Evolutionary conservation across 2,888 invertebrate genomes (phyloP).

Genomic region (Meghimatium bilineatum): DNA sequence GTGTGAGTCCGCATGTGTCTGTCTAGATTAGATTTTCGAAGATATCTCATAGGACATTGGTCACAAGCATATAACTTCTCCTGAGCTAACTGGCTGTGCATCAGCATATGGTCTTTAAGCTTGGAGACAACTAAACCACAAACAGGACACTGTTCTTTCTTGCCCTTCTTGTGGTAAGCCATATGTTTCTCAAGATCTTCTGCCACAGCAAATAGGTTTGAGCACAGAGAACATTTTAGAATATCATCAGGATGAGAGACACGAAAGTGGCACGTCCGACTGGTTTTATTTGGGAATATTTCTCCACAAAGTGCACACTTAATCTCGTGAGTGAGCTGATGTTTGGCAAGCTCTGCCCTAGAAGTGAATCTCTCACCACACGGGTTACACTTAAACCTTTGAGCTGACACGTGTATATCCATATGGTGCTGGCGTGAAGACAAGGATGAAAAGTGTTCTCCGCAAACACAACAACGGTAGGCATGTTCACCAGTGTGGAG

Average conservation of each 20-base stretch:
- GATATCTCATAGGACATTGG: slow-evolving; percentile 46
- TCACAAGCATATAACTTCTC: slow-evolving; percentile 45
- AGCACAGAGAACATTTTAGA: slow-evolving; percentile 42
- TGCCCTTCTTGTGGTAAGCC: slow-evolving; percentile 39
- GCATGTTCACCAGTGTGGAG: slow-evolving; percentile 46
- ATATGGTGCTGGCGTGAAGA: slow-evolving; percentile 45
- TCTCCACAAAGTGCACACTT: slow-evolving; percentile 45
- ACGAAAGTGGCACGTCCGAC: slow-evolving; percentile 44
- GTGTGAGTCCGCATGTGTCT: slow-evolving; percentile 46
- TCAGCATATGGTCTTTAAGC: slow-evolving; percentile 47
- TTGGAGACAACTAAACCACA: slow-evolving; percentile 47
- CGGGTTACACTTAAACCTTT: slow-evolving; percentile 41
- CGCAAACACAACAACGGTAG: slow-evolving; percentile 45
- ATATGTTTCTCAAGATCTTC: slow-evolving; percentile 43
- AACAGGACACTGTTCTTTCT: slow-evolving; percentile 47
- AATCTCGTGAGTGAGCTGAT: slow-evolving; percentile 44
- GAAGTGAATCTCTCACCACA: slow-evolving; percentile 42
- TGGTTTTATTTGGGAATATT: slow-evolving; percentile 46
- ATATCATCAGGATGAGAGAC: slow-evolving; percentile 36
- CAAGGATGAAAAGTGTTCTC: slow-evolving; percentile 41
- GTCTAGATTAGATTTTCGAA: slow-evolving; percentile 42
- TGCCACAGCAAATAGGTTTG: slow-evolving; percentile 33
- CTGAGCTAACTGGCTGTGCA: slow-evolving; percentile 22
- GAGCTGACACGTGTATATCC: slow-evolving; percentile 34
- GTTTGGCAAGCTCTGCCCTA: slow-evolving; percentile 44